Conservation (phyloP, 2,888 invertebrate genomes). For the Lasioglossum calceatum region DNA sequence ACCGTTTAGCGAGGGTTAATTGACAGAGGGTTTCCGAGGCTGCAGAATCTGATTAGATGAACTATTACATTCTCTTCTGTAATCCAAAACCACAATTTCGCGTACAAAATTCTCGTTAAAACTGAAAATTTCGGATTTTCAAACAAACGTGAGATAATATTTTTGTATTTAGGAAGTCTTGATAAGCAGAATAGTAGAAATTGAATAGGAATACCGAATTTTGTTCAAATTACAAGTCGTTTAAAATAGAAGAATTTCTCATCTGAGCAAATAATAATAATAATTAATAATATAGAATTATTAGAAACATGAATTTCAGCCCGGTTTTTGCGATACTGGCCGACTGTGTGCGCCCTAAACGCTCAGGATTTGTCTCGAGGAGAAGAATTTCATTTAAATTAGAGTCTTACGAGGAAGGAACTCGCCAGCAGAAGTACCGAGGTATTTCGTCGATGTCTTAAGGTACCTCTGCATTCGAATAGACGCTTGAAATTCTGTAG, state of each 20-base stretch:
- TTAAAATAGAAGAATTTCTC: not conserved
- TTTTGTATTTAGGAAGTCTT: not conserved
- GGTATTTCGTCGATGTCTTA: conserved; percentile 6
- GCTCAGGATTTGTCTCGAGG: not conserved
- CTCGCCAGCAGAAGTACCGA: not conserved
- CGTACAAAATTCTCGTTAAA: not conserved
- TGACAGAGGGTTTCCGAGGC: not conserved
- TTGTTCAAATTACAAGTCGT: too few relatives aligned
- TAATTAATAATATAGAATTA: not conserved
- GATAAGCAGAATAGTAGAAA: not conserved
- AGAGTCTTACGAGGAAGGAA: conserved; percentile 1
- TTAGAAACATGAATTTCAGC: not conserved
- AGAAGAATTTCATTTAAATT: conserved; percentile 6
- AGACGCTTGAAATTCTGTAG: not conserved
- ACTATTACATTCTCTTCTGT: not conserved
- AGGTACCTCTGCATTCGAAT: not conserved
- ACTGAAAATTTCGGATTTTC: not conserved
- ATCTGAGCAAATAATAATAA: not conserved
- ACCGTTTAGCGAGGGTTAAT: conserved; percentile 1
- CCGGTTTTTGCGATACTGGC: not conserved
- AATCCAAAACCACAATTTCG: not conserved
- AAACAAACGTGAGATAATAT: not conserved
- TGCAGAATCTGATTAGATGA: not conserved
- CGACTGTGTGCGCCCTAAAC: not conserved
- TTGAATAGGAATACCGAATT: not conserved